These are phyloP conservation scores for Bhutanitis thaidina DNA, from an alignment of 2,888 invertebrate genomes.

Conservation along the genomic window DNA sequence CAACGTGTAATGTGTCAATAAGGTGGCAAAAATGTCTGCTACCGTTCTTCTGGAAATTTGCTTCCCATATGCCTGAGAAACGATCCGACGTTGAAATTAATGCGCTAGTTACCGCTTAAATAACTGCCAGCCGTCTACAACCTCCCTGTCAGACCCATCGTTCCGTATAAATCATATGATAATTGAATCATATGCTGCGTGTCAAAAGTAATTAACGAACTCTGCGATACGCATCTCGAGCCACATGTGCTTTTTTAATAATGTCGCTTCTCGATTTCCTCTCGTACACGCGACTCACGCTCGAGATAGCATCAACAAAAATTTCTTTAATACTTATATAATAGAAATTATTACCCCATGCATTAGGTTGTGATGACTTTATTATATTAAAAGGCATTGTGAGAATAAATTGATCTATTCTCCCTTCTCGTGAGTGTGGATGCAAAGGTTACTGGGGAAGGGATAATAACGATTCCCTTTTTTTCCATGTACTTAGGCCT, in stretches of 20 bases:
- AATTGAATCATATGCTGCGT: slow-evolving; percentile 80
- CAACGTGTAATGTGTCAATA: slow-evolving; percentile 56
- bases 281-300: slow-evolving; percentile 66
- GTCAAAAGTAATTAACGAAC: slow-evolving; percentile 78
- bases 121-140: slow-evolving; percentile 46
- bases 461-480: slow-evolving; percentile 35
- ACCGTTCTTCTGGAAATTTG: slow-evolving; percentile 56
- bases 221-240: slow-evolving; percentile 74
- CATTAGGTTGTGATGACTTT: slow-evolving; percentile 56
- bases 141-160: slow-evolving; percentile 50
- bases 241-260: slow-evolving; percentile 78
- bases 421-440: slow-evolving; percentile 43
- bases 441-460: slow-evolving; percentile 47
- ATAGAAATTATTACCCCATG: slow-evolving; percentile 66
- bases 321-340: slow-evolving; percentile 67
- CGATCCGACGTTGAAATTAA: slow-evolving; percentile 60
- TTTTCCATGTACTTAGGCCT: slow-evolving; percentile 30
- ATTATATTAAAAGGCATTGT: slow-evolving; percentile 72
- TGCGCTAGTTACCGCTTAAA: slow-evolving; percentile 70
- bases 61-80: slow-evolving; percentile 63
- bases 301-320: slow-evolving; percentile 71
- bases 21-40: slow-evolving; percentile 36
- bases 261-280: slow-evolving; percentile 65
- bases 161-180: slow-evolving; percentile 74
- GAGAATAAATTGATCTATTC: slow-evolving; percentile 69